A percentile compares a stretch with the other conserved stretches of the same genome.
These are phyloP conservation scores for Chelon labrosus DNA, from an alignment of 2,797 vertebrate species.

Conservation along the genomic window DNA sequence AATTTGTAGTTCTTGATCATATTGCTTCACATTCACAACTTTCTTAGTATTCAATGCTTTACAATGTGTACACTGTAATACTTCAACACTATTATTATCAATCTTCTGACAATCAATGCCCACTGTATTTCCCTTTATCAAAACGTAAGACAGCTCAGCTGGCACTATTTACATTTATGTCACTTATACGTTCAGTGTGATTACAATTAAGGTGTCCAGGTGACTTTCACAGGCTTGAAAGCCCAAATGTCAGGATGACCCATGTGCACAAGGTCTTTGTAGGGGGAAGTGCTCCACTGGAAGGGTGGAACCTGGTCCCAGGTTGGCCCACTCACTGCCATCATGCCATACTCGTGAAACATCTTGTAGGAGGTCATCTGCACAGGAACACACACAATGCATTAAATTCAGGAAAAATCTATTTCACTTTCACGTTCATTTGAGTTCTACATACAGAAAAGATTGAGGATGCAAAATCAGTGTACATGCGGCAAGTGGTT, in stretches of 20 bases:
- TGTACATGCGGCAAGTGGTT: not conserved
- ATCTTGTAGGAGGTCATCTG: constrained; percentile 90
- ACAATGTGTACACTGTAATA: constrained; percentile 18
- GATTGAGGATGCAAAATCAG: not conserved
- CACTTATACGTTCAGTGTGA: not conserved
- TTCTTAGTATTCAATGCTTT: not conserved
- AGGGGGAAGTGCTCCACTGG: constrained; percentile 94
- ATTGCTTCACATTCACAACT: constrained; percentile 5
- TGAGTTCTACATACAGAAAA: not conserved
- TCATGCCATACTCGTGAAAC: constrained; percentile 83
- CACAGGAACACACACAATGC: constrained; percentile 27
- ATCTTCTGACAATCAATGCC: constrained; percentile 13
- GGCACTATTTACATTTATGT: not conserved
- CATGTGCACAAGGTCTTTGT: constrained; percentile 87
- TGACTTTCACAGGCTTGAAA: constrained; percentile 88
- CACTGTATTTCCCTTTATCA: constrained; percentile 55
- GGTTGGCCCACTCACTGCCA: constrained; percentile 90
- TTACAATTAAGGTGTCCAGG: constrained; percentile 85
- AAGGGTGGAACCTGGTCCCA: constrained; percentile 93
- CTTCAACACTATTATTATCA: not conserved
- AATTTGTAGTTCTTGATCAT: not conserved
- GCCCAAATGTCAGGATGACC: constrained; percentile 95
- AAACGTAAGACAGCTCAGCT: constrained; percentile 15
- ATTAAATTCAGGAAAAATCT: constrained; percentile 14
- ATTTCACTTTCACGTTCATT: not conserved